phyloP scores from a whole-genome alignment of 2,888 invertebrate species.

The Cerceris ruficornis region DNA sequence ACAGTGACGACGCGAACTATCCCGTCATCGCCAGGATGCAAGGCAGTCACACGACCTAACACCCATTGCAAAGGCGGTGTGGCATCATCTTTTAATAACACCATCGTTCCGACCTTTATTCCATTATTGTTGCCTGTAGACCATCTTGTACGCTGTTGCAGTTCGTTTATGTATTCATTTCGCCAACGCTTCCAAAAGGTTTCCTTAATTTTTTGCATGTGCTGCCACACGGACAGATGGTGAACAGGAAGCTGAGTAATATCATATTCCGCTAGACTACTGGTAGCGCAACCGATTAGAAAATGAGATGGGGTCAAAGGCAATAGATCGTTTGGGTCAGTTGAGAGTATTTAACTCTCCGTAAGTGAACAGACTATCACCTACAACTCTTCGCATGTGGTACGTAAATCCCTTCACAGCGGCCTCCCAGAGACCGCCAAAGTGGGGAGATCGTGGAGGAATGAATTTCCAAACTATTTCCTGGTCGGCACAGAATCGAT shows the following conservation, averaged over 20 bases:
- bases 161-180: conserved; percentile 9
- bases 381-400: not conserved
- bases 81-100: not conserved
- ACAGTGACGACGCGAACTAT: not conserved
- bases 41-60: not conserved
- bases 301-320: not conserved
- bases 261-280: conserved; percentile 1
- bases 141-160: not conserved
- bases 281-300: conserved; percentile 1
- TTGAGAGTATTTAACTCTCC: conserved; percentile 8
- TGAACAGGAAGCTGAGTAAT: not conserved
- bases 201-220: not conserved
- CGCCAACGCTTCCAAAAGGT: conserved; percentile 19
- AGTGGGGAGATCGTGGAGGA: conserved; percentile 3
- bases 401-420: conserved; percentile 7
- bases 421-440: conserved; percentile 21
- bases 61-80: conserved; percentile 1
- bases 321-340: conserved; percentile 1
- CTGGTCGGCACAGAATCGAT: not conserved
- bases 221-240: not conserved
- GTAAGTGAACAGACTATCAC: not conserved
- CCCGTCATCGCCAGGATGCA: conserved; percentile 2
- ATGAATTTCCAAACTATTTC: conserved; percentile 4
- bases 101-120: not conserved
- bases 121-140: not conserved